Conservation (phyloP, 1,140 invertebrate genomes). For the Zaprionus nigranus region DNA sequence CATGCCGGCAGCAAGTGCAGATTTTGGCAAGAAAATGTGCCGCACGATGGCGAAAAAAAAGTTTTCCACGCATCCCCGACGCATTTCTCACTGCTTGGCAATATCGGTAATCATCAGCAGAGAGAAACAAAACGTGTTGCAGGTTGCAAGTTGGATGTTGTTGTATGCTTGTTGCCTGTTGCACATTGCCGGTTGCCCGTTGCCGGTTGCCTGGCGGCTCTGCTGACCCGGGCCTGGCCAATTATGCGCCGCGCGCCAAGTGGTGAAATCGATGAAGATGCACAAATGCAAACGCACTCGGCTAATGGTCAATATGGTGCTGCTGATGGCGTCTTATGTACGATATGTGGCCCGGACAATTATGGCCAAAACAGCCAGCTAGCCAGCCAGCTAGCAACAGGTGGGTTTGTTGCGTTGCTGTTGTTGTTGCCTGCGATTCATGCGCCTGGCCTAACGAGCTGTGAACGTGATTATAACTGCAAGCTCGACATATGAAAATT, state of each 20-base stretch:
- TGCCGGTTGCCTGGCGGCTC: slow-evolving; percentile 36
- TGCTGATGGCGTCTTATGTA: slow-evolving; percentile 53
- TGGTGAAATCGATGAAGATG: slow-evolving; percentile 82
- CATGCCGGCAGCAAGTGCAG: slow-evolving; percentile 26
- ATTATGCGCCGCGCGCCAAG: slow-evolving; percentile 78
- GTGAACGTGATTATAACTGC: slow-evolving; percentile 82
- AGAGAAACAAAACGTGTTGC: slow-evolving; percentile 34
- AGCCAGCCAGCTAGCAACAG: slow-evolving; percentile 19
- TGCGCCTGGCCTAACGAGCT: slow-evolving; percentile 70
- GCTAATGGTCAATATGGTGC: slow-evolving; percentile 77
- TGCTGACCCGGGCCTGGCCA: slow-evolving; percentile 66
- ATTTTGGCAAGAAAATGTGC: slow-evolving; percentile 58
- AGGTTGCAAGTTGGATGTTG: slow-evolving; percentile 9
- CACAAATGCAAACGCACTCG: slow-evolving; percentile 81
- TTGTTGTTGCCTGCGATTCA: slow-evolving; percentile 46
- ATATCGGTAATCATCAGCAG: slow-evolving; percentile 75
- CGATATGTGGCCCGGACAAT: slow-evolving; percentile 74
- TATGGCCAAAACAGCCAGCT: slow-evolving; percentile 66
- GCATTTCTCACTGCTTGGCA: slow-evolving; percentile 73
- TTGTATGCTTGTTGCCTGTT: slow-evolving; percentile 22
- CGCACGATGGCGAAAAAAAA: slow-evolving; percentile 33
- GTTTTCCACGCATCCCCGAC: slow-evolving; percentile 74
- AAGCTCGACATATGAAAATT: slow-evolving; percentile 77
- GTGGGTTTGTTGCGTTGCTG: slow-evolving; percentile 31
- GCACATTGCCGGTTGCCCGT: slow-evolving; percentile 21